A percentile compares a stretch with the other conserved stretches of the same genome.
Evolutionary conservation across 2,888 invertebrate genomes (phyloP).

Genomic region (Cantharis rufa): DNA sequence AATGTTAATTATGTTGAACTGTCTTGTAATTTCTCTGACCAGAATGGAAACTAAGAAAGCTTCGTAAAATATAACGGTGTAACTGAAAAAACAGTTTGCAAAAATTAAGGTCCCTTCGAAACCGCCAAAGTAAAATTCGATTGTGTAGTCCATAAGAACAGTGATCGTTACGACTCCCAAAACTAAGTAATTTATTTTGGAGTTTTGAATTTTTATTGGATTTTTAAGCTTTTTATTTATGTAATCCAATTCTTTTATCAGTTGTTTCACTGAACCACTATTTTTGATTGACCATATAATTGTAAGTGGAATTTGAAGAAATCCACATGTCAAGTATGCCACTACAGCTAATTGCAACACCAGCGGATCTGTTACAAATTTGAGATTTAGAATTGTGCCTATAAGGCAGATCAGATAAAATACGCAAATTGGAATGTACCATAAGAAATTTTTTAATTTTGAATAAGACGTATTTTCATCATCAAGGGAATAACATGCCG

Average conservation of each 20-base stretch:
- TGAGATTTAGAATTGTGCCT: not conserved
- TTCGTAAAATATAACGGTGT: not conserved
- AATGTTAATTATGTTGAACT: not conserved
- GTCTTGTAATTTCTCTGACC: not conserved
- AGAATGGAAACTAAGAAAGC: not conserved
- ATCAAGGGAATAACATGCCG: not conserved
- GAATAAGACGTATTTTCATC: not conserved
- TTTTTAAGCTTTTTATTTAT: not conserved
- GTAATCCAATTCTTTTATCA: not conserved
- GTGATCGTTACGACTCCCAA: not conserved
- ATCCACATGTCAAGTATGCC: not conserved
- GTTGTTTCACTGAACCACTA: not conserved
- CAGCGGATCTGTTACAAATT: not conserved
- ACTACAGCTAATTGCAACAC: not conserved
- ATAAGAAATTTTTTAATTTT: not conserved
- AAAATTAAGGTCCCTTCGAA: not conserved
- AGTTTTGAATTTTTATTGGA: not conserved
- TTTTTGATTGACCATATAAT: not conserved
- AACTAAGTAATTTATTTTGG: not conserved
- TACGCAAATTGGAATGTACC: not conserved
- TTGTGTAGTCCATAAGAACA: not conserved
- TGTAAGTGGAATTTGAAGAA: not conserved
- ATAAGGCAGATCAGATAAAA: not conserved
- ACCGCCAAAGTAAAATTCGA: not conserved
- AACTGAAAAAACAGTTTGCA: not conserved